phyloP scores from a whole-genome alignment of 2,113 vertebrate species.

The Merops nubicus region DNA sequence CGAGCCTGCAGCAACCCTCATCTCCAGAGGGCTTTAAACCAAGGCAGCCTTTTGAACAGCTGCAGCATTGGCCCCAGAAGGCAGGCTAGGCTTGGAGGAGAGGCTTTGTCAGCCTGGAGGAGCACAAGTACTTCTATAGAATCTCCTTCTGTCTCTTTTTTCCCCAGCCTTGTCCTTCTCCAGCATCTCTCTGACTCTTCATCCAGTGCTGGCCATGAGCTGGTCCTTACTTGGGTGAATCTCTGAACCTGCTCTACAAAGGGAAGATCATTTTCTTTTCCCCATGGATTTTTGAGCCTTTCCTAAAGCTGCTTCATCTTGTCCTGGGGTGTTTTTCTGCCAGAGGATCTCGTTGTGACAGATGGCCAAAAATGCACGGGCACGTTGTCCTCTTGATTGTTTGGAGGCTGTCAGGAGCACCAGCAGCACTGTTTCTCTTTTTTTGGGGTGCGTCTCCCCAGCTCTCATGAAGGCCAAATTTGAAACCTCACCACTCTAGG shows the following conservation, averaged over 20 bases:
- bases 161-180: background rate
- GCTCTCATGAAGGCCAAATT: background rate
- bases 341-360: background rate
- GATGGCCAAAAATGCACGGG: background rate
- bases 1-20: rapidly evolving
- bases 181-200: background rate
- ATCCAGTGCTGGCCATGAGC: background rate
- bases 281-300: background rate
- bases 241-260: background rate
- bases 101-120: background rate
- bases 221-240: rapidly evolving
- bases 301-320: background rate
- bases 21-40: background rate
- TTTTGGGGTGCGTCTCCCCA: background rate
- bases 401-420: background rate
- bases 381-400: background rate
- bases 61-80: background rate
- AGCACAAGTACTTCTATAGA: background rate
- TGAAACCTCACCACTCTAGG: background rate
- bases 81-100: background rate
- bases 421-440: rapidly evolving
- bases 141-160: background rate
- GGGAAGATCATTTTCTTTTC: background rate
- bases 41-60: background rate
- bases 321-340: background rate